Conservation (phyloP, 1,140 invertebrate species). For the Euura lappo region DNA sequence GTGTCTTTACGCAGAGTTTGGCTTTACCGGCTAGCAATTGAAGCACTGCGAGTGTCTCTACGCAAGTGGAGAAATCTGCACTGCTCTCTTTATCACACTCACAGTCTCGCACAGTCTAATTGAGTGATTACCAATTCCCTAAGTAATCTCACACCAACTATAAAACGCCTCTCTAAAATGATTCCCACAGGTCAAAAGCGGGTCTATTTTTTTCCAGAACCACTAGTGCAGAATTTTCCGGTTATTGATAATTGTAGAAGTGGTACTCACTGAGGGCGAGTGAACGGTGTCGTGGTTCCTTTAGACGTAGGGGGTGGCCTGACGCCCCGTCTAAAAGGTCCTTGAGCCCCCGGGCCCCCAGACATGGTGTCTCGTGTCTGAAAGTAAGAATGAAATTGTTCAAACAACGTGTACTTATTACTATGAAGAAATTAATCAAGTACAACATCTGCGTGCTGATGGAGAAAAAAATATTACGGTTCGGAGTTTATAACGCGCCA, state of each 20-base stretch:
- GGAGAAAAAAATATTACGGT: too few relatives aligned
- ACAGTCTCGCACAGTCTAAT: neutral
- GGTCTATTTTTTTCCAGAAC: neutral
- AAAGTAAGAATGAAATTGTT: too few relatives aligned
- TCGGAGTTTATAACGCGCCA: too few relatives aligned
- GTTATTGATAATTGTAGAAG: neutral
- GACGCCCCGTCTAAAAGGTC: slow-evolving; percentile 30
- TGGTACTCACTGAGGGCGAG: slow-evolving; percentile 29
- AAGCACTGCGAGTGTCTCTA: too few relatives aligned
- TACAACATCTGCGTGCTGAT: too few relatives aligned
- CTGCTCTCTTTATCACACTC: neutral
- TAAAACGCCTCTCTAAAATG: neutral
- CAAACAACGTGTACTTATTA: neutral
- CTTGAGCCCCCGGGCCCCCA: slow-evolving; percentile 33
- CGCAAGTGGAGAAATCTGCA: too few relatives aligned
- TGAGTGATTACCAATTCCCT: too few relatives aligned
- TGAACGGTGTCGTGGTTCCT: slow-evolving; percentile 20
- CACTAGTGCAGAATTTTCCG: too few relatives aligned
- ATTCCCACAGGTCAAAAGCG: neutral
- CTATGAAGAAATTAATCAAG: too few relatives aligned
- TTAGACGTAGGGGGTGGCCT: slow-evolving; percentile 6
- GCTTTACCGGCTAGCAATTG: neutral
- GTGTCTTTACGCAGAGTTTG: neutral
- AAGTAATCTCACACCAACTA: neutral
- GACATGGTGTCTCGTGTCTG: slow-evolving; percentile 31